Conservation (phyloP, 2,797 vertebrate species). For the Lepilemur ruficaudatus region DNA sequence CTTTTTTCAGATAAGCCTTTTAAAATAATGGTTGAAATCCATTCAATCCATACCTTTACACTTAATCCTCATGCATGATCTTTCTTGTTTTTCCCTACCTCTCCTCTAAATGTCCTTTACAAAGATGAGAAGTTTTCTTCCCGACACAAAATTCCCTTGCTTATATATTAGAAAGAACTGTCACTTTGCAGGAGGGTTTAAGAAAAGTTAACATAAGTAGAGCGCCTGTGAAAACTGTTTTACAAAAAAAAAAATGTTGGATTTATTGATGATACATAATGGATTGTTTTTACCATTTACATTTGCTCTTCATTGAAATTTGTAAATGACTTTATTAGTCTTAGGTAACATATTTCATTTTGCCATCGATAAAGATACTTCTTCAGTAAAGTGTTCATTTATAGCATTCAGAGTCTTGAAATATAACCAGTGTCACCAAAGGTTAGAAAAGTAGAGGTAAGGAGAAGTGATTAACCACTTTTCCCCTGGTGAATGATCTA, state of each 20-base stretch:
- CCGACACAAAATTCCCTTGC: constrained; percentile 59
- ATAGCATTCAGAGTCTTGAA: constrained; percentile 39
- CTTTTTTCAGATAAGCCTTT: constrained; percentile 38
- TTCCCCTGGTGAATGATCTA: background rate
- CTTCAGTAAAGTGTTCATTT: constrained; percentile 34
- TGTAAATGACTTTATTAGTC: constrained; percentile 20
- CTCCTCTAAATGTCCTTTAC: constrained; percentile 63
- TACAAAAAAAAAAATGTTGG: background rate
- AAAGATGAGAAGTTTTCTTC: constrained; percentile 64
- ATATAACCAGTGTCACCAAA: constrained; percentile 29
- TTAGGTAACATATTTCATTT: constrained; percentile 45
- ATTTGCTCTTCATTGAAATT: constrained; percentile 46
- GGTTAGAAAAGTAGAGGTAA: constrained; percentile 10
- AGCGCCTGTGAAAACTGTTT: constrained; percentile 32
- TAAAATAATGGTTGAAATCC: constrained; percentile 42
- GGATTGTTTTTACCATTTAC: constrained; percentile 21
- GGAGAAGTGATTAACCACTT: background rate
- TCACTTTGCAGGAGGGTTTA: constrained; percentile 46
- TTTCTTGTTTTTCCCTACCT: constrained; percentile 43
- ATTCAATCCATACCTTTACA: background rate
- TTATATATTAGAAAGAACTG: constrained; percentile 61
- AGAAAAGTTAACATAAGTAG: constrained; percentile 42
- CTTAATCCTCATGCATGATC: background rate
- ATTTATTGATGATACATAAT: constrained; percentile 38
- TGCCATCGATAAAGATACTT: background rate